Evolutionary conservation across 2,797 vertebrate species (phyloP), one percentile per base, ranked within the genome.

Genomic region (Myotis myotis): DNA sequence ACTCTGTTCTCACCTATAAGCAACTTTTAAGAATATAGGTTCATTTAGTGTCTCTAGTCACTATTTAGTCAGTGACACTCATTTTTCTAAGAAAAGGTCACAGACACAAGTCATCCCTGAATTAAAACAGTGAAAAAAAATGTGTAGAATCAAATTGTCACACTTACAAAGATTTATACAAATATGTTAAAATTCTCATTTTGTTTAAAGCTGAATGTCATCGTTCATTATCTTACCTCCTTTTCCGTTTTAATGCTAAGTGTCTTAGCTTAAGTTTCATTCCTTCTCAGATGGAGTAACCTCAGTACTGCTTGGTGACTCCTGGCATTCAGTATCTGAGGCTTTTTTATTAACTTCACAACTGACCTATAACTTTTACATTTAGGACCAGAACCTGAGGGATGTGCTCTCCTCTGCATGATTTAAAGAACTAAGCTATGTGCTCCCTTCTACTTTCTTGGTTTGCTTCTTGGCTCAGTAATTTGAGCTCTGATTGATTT

Each of bases 61-160:
- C 30, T 78, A 4, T 5, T 53, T 68, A 76, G 47, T 88, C 62
- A 86, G 41, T 88, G 15, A 74, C 53, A 68, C 1, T 80, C 30
- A 23, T 89, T 94, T 93, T n/a, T 79, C 33, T 55, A 82, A 81
- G 75, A 83, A 92, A 93, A 95, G 8, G 85, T 57, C 36, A 79
- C 4, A 66, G 30, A 92, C 94, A 84, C 22, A 90, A 92, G 47
- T 33, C 44, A 74, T 60, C 28, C 85, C 12, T 93, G 82, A 13
- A 94, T 94, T 84, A 75, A 66, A 88, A 33, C 10, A 76, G 33
- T 41, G 13, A 28, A 68, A 25, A 91, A 78, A 87, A 87, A 76
- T 87, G 28, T 13, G 19, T 70, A 68, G 49, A 68, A 72, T 71
- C 30, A 60, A 95, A 68, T 0, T 71, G 25, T 62, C 55, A 94